These are phyloP conservation scores for Camelus bactrianus DNA, from an alignment of 2,113 vertebrate species.

Conservation along the genomic window DNA sequence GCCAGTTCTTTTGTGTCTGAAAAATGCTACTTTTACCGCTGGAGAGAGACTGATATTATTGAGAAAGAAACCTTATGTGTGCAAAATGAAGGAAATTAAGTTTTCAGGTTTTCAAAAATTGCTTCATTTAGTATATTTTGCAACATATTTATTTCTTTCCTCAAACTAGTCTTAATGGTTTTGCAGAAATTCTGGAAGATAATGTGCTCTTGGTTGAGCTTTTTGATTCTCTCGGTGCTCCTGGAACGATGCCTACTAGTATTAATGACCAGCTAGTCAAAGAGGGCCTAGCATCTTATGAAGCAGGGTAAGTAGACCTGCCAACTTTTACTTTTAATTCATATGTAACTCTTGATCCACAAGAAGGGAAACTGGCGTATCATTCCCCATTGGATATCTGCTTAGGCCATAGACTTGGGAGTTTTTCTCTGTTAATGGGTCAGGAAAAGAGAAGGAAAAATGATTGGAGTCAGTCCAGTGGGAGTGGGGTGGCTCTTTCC, in stretches of 20 bases:
- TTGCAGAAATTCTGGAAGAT: conserved; percentile 85
- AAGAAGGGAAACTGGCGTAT: background rate
- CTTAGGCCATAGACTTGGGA: background rate
- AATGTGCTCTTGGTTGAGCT: conserved; percentile 86
- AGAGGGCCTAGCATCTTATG: conserved; percentile 86
- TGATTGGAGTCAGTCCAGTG: background rate
- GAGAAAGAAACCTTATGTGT: background rate
- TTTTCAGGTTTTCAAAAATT: conserved; percentile 41
- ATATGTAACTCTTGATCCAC: conserved; percentile 1
- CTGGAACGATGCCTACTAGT: conserved; percentile 78
- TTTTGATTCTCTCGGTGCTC: conserved; percentile 77
- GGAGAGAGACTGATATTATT: background rate
- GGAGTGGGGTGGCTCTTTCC: background rate
- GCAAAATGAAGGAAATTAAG: conserved; percentile 45
- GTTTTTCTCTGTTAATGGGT: background rate
- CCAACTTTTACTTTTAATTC: conserved; percentile 19
- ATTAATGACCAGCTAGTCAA: conserved; percentile 87
- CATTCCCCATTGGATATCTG: background rate
- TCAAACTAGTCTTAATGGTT: conserved; percentile 73
- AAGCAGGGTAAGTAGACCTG: conserved; percentile 83
- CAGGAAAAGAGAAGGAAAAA: background rate
- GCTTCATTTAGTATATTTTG: conserved; percentile 52
- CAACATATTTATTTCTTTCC: conserved; percentile 19
- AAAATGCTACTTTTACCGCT: conserved; percentile 14
- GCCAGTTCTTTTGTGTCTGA: background rate